Conservation (phyloP, 2,797 vertebrate species). For the Valencia hispanica region DNA sequence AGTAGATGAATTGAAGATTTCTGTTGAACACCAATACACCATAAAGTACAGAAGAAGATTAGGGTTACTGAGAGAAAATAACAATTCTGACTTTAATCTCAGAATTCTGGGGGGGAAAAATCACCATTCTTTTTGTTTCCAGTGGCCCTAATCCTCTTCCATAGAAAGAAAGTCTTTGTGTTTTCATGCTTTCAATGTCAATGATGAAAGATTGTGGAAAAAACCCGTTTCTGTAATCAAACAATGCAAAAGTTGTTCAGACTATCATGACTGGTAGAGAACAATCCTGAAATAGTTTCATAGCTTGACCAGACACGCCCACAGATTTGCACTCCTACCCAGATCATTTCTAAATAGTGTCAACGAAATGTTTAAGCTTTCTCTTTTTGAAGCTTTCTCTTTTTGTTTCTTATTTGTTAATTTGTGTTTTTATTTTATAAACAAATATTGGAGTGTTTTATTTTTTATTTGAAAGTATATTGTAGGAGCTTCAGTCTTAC, state of each 20-base stretch:
- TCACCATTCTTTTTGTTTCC: no score
- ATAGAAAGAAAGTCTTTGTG: neutral
- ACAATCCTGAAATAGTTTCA: neutral
- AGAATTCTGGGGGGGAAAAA: no score
- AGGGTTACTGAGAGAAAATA: no score
- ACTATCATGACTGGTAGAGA: neutral
- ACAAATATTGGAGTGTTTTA: neutral
- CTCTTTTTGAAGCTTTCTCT: no score
- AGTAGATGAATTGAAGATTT: neutral
- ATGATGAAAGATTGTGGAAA: neutral
- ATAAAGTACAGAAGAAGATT: no score
- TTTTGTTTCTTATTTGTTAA: neutral
- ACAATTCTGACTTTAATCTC: no score
- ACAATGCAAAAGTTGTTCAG: neutral
- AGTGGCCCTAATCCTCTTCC: no score
- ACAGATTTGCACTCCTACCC: neutral
- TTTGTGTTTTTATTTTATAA: neutral
- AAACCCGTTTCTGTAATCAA: neutral
- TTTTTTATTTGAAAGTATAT: neutral
- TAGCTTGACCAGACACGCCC: neutral
- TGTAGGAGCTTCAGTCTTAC: neutral
- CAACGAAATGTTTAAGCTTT: neutral
- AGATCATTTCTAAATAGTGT: neutral
- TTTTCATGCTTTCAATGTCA: neutral
- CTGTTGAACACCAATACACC: neutral